These are phyloP conservation scores for Hassar affinis DNA, from an alignment of 2,113 vertebrate species.

Conservation along the genomic window DNA sequence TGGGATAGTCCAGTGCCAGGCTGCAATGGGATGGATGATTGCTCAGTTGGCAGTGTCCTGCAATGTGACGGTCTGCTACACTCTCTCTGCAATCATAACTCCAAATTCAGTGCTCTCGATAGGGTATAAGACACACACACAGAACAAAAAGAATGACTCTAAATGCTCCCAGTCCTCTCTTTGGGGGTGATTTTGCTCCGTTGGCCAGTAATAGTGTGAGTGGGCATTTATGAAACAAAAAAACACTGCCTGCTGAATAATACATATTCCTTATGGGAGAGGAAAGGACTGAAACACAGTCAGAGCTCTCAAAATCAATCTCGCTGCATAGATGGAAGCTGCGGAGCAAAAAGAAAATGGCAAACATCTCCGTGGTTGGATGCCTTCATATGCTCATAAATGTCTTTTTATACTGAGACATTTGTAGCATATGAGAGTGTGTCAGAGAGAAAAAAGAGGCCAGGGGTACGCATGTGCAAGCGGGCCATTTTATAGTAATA, in stretches of 20 bases:
- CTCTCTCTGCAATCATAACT: conserved; percentile 54
- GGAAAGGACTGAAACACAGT: conserved; percentile 58
- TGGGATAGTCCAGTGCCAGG: conserved; percentile 67
- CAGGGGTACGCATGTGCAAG: conserved; percentile 55
- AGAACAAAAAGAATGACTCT: conserved; percentile 39
- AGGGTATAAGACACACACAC: conserved; percentile 39
- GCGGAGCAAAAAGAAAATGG: conserved; percentile 70
- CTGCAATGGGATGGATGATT: conserved; percentile 71
- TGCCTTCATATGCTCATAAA: conserved; percentile 74
- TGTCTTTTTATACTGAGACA: conserved; percentile 67
- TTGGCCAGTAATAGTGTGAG: conserved; percentile 66
- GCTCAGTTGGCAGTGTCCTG: conserved; percentile 70
- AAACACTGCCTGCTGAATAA: conserved; percentile 65
- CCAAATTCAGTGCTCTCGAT: conserved; percentile 38
- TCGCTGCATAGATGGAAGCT: conserved; percentile 71
- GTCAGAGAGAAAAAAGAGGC: neutral
- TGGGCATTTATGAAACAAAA: conserved; percentile 63
- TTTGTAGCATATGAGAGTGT: conserved; percentile 20
- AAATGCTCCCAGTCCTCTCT: conserved; percentile 37
- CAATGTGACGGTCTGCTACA: conserved; percentile 66
- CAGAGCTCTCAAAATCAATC: conserved; percentile 73
- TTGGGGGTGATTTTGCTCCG: conserved; percentile 58
- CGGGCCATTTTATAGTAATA: conserved; percentile 66
- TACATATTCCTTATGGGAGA: conserved; percentile 73
- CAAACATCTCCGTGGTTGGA: conserved; percentile 72